Conservation (phyloP, 2,113 vertebrate genomes). For the Danionella cerebrum region DNA sequence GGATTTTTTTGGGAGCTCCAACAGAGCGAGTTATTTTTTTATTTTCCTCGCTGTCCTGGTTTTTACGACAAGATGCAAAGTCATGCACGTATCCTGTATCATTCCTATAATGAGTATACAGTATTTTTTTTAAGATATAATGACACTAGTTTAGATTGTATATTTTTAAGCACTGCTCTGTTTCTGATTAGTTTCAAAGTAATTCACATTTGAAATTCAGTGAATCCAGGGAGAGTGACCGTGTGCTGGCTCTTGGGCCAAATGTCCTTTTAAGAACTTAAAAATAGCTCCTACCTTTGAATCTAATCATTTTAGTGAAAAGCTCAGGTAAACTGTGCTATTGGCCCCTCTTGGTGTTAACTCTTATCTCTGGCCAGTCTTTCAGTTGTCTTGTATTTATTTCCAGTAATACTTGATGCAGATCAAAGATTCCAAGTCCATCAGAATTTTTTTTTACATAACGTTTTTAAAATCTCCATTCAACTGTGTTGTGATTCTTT, state of each 20-base stretch:
- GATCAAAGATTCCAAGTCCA: too few species aligned
- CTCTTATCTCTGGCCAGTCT: background rate
- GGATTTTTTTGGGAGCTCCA: constrained; percentile 15
- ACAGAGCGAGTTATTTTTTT: constrained; percentile 33
- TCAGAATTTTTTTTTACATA: too few species aligned
- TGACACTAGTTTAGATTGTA: too few species aligned
- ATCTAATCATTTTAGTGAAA: background rate
- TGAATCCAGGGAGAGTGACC: too few species aligned
- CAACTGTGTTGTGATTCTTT: too few species aligned
- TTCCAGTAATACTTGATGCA: constrained; percentile 15
- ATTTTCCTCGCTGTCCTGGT: constrained; percentile 28
- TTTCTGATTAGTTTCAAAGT: too few species aligned
- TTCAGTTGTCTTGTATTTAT: constrained; percentile 32
- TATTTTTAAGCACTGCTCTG: too few species aligned
- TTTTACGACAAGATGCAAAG: constrained; percentile 2
- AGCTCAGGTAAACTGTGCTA: constrained; percentile 7
- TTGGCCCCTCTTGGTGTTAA: background rate
- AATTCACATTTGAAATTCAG: too few species aligned
- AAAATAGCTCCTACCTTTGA: background rate
- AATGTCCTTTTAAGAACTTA: too few species aligned
- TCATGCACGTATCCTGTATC: constrained; percentile 8
- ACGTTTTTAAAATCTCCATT: too few species aligned
- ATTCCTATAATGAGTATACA: constrained; percentile 22
- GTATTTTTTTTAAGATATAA: constrained; percentile 34
- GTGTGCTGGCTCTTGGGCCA: too few species aligned